Evolutionary conservation across 2,888 invertebrate species (phyloP).

Genomic region (Steinernema hermaphroditum): DNA sequence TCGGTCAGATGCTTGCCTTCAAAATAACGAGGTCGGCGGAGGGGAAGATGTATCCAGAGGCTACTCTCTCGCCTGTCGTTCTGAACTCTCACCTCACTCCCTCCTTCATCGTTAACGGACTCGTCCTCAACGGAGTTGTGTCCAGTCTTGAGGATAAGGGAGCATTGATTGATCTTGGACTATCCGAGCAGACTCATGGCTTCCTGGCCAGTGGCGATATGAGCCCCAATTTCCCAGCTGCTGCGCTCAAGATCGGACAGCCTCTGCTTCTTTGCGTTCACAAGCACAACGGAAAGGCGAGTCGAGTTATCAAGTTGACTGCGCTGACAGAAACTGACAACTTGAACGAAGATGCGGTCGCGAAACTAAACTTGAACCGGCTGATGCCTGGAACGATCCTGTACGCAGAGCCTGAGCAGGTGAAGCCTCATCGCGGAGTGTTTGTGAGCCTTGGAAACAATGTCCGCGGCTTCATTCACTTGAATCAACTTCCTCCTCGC

Average conservation of each 20-base stretch:
- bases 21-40: conserved; percentile 42
- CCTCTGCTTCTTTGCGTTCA: conserved; percentile 53
- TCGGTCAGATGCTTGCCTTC: conserved; percentile 61
- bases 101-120: conserved; percentile 46
- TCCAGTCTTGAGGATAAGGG: conserved; percentile 64
- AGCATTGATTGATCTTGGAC: conserved; percentile 91
- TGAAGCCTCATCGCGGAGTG: conserved; percentile 46
- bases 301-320: conserved; percentile 53
- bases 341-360: conserved; percentile 34
- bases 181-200: conserved; percentile 83
- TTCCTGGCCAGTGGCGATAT: conserved; percentile 52
- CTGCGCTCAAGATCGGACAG: conserved; percentile 47
- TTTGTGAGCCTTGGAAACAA: conserved; percentile 57
- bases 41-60: conserved; percentile 40
- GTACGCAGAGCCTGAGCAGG: conserved; percentile 53
- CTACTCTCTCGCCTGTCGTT: conserved; percentile 39
- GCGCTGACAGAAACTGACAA: conserved; percentile 48
- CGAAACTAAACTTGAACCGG: conserved; percentile 47
- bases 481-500: conserved; percentile 59
- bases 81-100: conserved; percentile 58
- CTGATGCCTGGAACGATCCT: conserved; percentile 63
- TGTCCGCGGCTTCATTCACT: conserved; percentile 54
- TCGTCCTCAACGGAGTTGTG: conserved; percentile 55
- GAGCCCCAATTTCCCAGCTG: conserved; percentile 38
- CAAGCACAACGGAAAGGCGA: conserved; percentile 35